Evolutionary conservation across 2,113 vertebrate species (phyloP).

Genomic region (Naja naja): DNA sequence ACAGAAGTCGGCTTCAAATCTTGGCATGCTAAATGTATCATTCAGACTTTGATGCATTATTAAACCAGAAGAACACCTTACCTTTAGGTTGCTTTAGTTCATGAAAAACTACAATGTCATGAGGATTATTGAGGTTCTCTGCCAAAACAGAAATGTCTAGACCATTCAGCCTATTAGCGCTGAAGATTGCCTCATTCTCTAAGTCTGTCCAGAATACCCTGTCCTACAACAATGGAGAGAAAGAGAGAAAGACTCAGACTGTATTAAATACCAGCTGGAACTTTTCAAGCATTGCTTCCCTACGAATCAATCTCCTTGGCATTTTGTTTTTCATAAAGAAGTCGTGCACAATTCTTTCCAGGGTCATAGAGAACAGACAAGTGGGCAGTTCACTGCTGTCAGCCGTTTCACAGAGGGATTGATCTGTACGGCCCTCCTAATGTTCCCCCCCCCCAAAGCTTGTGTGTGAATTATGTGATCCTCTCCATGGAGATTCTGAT

Average conservation of each 20-base stretch:
- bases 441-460: neutral
- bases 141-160: conserved; percentile 83
- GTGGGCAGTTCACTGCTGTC: neutral
- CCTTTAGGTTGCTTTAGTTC: conserved; percentile 92
- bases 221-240: conserved; percentile 75
- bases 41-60: neutral
- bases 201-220: conserved; percentile 95
- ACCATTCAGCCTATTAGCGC: conserved; percentile 88
- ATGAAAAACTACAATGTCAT: conserved; percentile 94
- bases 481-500: neutral
- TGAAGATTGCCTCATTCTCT: conserved; percentile 94
- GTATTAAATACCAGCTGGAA: neutral
- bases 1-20: neutral
- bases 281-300: neutral
- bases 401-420: neutral
- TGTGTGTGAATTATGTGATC: neutral
- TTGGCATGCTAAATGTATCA: neutral
- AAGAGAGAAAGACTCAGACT: neutral
- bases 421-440: neutral
- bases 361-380: neutral
- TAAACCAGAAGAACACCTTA: conserved; percentile 54
- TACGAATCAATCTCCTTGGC: neutral
- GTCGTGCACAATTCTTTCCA: neutral
- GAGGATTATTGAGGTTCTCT: conserved; percentile 92
- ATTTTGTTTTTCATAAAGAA: neutral